These are phyloP conservation scores for Motacilla tschutschensis DNA, from an alignment of 2,113 vertebrate genomes.

Conservation along the genomic window DNA sequence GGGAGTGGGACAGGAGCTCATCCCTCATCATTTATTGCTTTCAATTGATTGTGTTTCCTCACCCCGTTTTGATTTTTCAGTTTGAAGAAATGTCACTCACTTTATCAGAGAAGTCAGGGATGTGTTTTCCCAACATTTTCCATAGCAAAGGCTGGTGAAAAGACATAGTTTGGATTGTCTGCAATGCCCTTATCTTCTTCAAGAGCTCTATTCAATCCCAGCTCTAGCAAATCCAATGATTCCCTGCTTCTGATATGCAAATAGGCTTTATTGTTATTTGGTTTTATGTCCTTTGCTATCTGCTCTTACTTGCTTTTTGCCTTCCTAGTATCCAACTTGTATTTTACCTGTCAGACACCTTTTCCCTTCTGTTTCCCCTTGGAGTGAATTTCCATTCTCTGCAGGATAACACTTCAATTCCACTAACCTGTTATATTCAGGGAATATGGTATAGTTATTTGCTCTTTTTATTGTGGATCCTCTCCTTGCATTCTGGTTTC, in stretches of 20 bases:
- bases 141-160: neutral
- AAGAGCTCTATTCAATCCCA: neutral
- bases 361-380: neutral
- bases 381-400: slow-evolving; percentile 4
- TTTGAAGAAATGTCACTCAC: slow-evolving; percentile 9
- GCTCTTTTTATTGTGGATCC: neutral
- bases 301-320: slow-evolving; percentile 12
- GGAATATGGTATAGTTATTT: neutral
- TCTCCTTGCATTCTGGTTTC: neutral
- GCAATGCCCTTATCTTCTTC: neutral
- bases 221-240: neutral
- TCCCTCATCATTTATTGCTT: slow-evolving; percentile 5
- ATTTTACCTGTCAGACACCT: neutral
- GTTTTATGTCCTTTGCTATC: neutral
- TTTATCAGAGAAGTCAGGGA: neutral
- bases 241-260: slow-evolving; percentile 7
- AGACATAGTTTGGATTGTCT: neutral
- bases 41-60: slow-evolving; percentile 9
- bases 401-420: slow-evolving; percentile 10
- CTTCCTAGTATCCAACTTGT: neutral
- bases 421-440: neutral
- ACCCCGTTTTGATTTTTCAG: neutral
- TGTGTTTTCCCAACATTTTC: neutral
- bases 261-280: neutral
- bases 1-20: neutral